Evolutionary conservation across 2,888 invertebrate species (phyloP), one percentile per base, ranked within the genome.

Genomic region (Cheilosia urbana): DNA sequence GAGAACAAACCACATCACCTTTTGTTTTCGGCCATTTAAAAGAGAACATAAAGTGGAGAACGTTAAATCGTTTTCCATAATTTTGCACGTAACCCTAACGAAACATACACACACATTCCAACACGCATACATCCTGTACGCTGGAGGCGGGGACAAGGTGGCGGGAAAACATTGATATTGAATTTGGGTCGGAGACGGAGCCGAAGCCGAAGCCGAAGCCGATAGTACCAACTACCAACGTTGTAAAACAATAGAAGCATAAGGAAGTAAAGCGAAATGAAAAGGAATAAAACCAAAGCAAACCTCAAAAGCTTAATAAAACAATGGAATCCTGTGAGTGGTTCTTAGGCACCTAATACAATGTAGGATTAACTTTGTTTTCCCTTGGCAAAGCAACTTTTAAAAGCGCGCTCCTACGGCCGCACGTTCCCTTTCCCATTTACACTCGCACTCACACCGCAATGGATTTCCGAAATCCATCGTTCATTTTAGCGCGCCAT

Each of bases 311-410:
- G 80, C 84, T 80, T 84, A 76, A 80, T 84, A 80, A 84, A 80
- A 84, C 84, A 84, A 84, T 84, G 55, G 60, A 80, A 71, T 57
- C 69, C 68, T 75, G 58, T 80, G 80, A 80, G 84, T 80, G 80
- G 80, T 80, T 84, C 80, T 71, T 80, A 76, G 80, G 80, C 84
- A 84, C 84, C 80, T 84, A 80, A 65, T 66, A 84, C 84, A 84
- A 80, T 84, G 69, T 80, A 60, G 84, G 84, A 84, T 84, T 84
- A 80, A 84, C 84, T 80, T 75, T 80, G 83, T 80, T 84, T 84
- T 79, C 62, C 63, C 69, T 69, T 65, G 51, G 51, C 51, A 27
- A 42, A 27, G 19, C 13, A 68, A 37, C 34, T 79, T 73, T 83
- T 55, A 47, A 30, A 51, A 73, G 40, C 51, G 51, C 37, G 63